phyloP scores from a whole-genome alignment of 2,113 vertebrate species.

The Chinchilla lanigera region DNA sequence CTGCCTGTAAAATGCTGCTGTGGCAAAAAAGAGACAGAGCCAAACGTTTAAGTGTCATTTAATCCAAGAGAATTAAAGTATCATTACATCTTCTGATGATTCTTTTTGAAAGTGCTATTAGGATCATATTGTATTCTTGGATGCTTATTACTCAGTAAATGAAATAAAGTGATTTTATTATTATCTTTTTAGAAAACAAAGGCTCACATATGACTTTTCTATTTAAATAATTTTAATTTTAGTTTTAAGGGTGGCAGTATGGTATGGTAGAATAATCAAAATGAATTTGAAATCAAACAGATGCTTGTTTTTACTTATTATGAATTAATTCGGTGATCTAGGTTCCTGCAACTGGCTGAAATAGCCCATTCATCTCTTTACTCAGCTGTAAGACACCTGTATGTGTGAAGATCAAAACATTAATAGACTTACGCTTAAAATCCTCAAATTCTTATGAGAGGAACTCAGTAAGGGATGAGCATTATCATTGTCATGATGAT shows the following conservation, averaged over 20 bases:
- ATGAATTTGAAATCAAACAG: slow-evolving; percentile 13
- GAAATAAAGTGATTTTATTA: slow-evolving; percentile 12
- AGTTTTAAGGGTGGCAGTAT: background rate
- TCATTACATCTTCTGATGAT: background rate
- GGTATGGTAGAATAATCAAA: background rate
- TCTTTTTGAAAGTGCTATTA: slow-evolving; percentile 5
- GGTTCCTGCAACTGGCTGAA: background rate
- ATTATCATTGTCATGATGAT: background rate
- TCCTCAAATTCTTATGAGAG: background rate
- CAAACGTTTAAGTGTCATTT: background rate
- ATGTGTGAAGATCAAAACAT: slow-evolving; percentile 15
- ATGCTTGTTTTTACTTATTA: background rate
- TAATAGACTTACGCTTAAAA: slow-evolving; percentile 14
- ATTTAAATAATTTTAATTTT: background rate
- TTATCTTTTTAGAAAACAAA: slow-evolving; percentile 3
- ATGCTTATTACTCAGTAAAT: slow-evolving; percentile 40
- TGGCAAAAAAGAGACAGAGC: background rate
- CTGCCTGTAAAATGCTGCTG: background rate
- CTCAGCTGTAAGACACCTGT: background rate
- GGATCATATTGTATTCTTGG: background rate
- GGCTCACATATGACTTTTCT: background rate
- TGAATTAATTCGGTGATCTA: slow-evolving; percentile 31
- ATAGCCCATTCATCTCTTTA: background rate
- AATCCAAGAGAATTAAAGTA: slow-evolving; percentile 1
- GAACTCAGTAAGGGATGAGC: background rate